Evolutionary conservation across 2,888 invertebrate genomes (phyloP).

Genomic region (Ennomos quercinarius): DNA sequence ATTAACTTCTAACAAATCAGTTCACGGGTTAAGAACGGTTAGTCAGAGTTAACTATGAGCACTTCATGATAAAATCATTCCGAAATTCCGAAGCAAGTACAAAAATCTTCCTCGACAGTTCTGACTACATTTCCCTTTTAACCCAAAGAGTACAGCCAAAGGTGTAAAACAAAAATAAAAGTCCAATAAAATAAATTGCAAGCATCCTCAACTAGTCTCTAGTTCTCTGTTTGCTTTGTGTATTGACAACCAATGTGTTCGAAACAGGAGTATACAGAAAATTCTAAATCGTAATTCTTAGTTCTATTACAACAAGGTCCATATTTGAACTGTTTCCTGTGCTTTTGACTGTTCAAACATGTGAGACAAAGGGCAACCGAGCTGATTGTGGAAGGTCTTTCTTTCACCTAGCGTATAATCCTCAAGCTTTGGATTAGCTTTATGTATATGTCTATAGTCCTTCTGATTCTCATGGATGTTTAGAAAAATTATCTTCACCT

Average conservation of each 20-base stretch:
- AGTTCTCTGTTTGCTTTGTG: slow-evolving; percentile 66
- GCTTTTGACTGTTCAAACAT: slow-evolving; percentile 25
- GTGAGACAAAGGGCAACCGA: slow-evolving; percentile 51
- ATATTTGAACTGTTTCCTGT: slow-evolving; percentile 16
- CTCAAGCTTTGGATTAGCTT: slow-evolving; percentile 70
- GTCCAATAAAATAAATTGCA: slow-evolving; percentile 58
- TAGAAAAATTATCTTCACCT: no score
- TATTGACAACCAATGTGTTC: slow-evolving; percentile 79
- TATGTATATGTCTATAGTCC: no score
- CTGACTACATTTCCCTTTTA: no score
- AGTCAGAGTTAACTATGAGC: no score
- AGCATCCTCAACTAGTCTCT: slow-evolving; percentile 52
- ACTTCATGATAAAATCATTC: no score
- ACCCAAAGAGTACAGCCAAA: slow-evolving; percentile 34
- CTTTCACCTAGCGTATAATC: slow-evolving; percentile 48
- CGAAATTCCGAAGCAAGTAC: no score
- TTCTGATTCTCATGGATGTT: no score
- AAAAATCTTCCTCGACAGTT: no score
- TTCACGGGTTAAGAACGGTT: no score
- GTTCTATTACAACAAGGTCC: slow-evolving; percentile 23
- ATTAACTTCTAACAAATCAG: no score
- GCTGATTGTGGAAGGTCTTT: slow-evolving; percentile 74
- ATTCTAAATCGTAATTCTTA: slow-evolving; percentile 55
- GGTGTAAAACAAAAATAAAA: slow-evolving; percentile 51
- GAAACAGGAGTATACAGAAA: slow-evolving; percentile 52